Evolutionary conservation across 92 coral and sea anemone genomes (phyloP), one percentile per base, ranked within the genome.

Genomic region (Porites lobata): DNA sequence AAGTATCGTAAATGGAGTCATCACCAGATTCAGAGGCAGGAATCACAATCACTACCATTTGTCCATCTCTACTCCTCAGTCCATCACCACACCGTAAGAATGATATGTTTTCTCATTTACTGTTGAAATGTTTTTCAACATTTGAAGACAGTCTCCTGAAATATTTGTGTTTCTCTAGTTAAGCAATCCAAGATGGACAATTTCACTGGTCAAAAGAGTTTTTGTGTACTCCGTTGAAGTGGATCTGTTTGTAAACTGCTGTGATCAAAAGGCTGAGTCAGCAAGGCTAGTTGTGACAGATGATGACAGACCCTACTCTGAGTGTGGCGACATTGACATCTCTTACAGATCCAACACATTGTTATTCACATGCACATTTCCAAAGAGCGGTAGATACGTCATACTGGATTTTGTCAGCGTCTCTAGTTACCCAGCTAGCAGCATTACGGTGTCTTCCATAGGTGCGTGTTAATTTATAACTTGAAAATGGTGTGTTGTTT

Each of bases 341-440:
- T 66, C 57, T 7, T 14, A 52, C 65, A 22, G 14, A 20, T 56
- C 69, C 12, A 70, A 50, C 51, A 82, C 65, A 9, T 57, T 82
- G 29, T 8, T 24, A 29, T 57, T 86, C 13, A 54, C 22, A 66
- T 90, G 93, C 17, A 56, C 24, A n/a, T 87, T 87, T 50, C 93
- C 93, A 65, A 80, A 67, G 71, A 86, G 53, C 17, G 93, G 93
- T 11, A 56, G 50, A 77, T 56, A 70, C 52, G 75, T 90, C 24
- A 54, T 79, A 50, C 50, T 90, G 62, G 77, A 77, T 50, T 67
- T 90, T 32, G 38, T 59, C 7, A 80, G 87, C n/a, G 56, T 79
- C 15, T 58, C 65, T 18, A 65, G 29, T 3, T 70, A 59, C 2
- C 66, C 78, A 56, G 51, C 78, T 20, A 85, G 87, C 11, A 67